Base-by-base conservation (phyloP, 2,888 invertebrate species). In the Ornithoptera alexandrae region DNA sequence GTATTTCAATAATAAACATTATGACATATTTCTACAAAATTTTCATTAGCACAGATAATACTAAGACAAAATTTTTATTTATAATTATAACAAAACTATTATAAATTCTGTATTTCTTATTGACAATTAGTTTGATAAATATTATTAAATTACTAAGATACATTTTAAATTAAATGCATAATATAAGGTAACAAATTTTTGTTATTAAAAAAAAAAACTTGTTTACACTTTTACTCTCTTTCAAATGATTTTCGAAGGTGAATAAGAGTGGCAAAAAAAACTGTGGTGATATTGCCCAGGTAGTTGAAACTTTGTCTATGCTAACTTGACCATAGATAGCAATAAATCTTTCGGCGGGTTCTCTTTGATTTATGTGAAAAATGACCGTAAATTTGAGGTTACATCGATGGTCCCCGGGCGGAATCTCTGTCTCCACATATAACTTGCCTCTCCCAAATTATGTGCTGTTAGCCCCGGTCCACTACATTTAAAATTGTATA, bases 301-400 rank as follows among this genome's bases (percentile, higher is more conserved):
- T 82, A 82, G 77, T 76, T 76, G 67, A 65, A 73, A 73, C 76
- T 75, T 76, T 77, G 78, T 76, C 85, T 84, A 81, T 74, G 80
- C 80, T 80, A 76, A 77, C 77, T 76, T 86, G 85, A 84, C 84
- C 87, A 79, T 79, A 81, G 79, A 83, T 81, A 84, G 84, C 83
- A 82, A 92, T 92, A 91, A 92, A 92, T 92, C 92, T 89, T 84
- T 74, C 75, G 78, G 87, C 83, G 89, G 90, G 88, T 79, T 79
- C 79, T 80, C 89, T 91, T 92, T 92, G 92, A 92, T 92, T 92
- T 92, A 92, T 92, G 88, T 92, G 91, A 91, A 91, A 92, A 92
- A 92, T 92, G 89, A 90, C 82, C 89, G 89, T 90, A 92, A 92
- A 92, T 92, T 92, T 87, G 83, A 90, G 92, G 92, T 91, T 91